Conservation (phyloP, 1,140 invertebrate species). For the Listronotus oregonensis region DNA sequence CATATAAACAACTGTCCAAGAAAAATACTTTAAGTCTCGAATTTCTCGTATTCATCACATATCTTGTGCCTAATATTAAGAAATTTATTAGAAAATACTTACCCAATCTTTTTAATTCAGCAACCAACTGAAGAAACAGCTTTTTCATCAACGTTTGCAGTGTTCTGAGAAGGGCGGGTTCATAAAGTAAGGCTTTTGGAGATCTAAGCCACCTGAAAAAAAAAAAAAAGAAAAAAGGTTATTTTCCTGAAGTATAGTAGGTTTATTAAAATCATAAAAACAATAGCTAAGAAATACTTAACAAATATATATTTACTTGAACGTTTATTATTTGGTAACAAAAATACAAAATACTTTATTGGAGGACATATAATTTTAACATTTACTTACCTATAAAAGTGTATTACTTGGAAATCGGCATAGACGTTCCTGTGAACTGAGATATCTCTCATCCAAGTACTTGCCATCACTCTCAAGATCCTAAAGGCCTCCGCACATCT, state of each 20-base stretch:
- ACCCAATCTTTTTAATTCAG: constrained; percentile 86
- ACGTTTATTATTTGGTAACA: too few relatives aligned
- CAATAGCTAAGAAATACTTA: too few relatives aligned
- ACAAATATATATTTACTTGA: too few relatives aligned
- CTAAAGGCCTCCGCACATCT: constrained; percentile 86
- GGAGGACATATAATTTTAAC: too few relatives aligned
- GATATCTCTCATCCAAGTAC: constrained; percentile 88
- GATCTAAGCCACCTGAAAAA: constrained; percentile 87
- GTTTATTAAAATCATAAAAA: too few relatives aligned
- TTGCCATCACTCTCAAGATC: constrained; percentile 81
- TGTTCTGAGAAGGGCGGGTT: constrained; percentile 89
- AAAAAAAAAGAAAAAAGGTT: constrained; percentile 33
- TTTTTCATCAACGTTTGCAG: constrained; percentile 96
- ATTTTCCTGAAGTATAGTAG: too few relatives aligned
- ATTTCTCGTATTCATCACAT: too few relatives aligned
- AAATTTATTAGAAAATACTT: not conserved
- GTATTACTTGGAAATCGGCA: constrained; percentile 92
- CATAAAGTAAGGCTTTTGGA: constrained; percentile 86
- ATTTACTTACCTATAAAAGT: constrained; percentile 82
- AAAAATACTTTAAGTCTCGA: too few relatives aligned
- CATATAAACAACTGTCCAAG: too few relatives aligned
- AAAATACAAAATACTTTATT: too few relatives aligned
- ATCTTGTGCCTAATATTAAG: too few relatives aligned
- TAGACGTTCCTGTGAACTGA: constrained; percentile 85
- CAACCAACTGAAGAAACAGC: constrained; percentile 90